Evolutionary conservation across 2,113 vertebrate species (phyloP).

Genomic region (Psettodes erumei): DNA sequence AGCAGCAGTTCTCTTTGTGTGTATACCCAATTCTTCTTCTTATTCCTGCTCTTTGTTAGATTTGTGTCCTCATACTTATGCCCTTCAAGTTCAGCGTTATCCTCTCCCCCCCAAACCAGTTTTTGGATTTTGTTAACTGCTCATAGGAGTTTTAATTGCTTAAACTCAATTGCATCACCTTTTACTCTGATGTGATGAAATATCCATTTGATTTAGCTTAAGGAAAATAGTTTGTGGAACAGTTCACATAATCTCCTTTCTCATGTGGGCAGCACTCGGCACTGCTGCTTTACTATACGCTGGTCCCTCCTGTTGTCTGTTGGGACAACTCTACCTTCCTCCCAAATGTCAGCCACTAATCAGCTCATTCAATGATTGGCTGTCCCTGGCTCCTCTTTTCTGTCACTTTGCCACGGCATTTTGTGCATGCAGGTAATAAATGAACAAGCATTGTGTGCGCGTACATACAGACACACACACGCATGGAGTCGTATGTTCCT

Average conservation of each 20-base stretch:
- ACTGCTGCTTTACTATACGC: slow-evolving; percentile 52
- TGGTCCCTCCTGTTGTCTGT: slow-evolving; percentile 48
- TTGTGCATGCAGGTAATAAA: slow-evolving; percentile 19
- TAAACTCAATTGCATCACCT: slow-evolving; percentile 62
- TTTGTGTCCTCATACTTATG: no score
- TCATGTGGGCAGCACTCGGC: slow-evolving; percentile 45
- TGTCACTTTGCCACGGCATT: slow-evolving; percentile 35
- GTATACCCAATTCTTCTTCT: slow-evolving; percentile 1
- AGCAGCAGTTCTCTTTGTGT: slow-evolving; percentile 25
- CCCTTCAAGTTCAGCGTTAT: background rate
- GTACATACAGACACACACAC: slow-evolving; percentile 24
- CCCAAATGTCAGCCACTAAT: slow-evolving; percentile 67
- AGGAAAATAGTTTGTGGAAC: slow-evolving; percentile 56
- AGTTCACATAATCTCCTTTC: slow-evolving; percentile 57
- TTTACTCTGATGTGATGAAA: slow-evolving; percentile 58
- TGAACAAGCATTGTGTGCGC: background rate
- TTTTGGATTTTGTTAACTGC: no score
- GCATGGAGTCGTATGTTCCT: slow-evolving; percentile 14
- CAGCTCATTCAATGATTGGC: slow-evolving; percentile 71
- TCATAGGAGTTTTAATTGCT: slow-evolving; percentile 55
- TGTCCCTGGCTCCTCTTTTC: slow-evolving; percentile 40
- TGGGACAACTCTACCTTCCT: slow-evolving; percentile 45
- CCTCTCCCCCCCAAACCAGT: no score
- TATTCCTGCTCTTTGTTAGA: slow-evolving; percentile 8
- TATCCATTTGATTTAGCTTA: slow-evolving; percentile 56